Base-by-base conservation (phyloP, 2,797 vertebrate species). In the Cossypha caffra region DNA sequence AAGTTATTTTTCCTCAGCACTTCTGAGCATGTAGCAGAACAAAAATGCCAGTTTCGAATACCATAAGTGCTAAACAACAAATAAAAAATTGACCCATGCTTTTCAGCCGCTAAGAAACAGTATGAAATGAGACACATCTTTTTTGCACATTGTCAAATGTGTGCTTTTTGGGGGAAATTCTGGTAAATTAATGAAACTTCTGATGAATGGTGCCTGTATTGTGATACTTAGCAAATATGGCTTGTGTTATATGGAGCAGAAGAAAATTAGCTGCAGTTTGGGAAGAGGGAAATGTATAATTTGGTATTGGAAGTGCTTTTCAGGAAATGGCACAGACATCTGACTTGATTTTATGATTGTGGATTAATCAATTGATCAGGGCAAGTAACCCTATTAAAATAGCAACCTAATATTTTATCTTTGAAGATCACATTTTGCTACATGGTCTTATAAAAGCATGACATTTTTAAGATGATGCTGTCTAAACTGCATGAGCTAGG, bases 161-260 rank as follows among this genome's bases (percentile, higher is more conserved):
- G 43, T 76, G 69, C 54, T 29, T 88, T 93, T 82, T 68, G 63
- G 64, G 84, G 86, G 33, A 93, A 78, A 93, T 54, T 58, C 81
- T 8, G 16, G 72, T 77, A 95, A 95, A 97, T 94, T 95, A 95
- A 95, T 88, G 79, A 91, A 91, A 81, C 33, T 73, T 83, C 59
- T 50, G 59, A 74, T 81, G 81, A 90, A 63, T 76, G 45, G 62
- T 54, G 82, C 73, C 62, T 76, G 45, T 67, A 88, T 87, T 93
- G 82, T 5, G 2, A 93, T 92, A 63, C 89, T 93, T 89, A 95
- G 91, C 81, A 90, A 97, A 96, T 72, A 61, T 85, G 88, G 66
- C 52, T 52, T 79, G 66, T 92, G 78, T 93, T 94, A 76, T 47
- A 67, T 73, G 75, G 54, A 93, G 86, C 84, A 95, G 86, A 92